phyloP scores from a whole-genome alignment of 1,140 invertebrate genomes.

The Drosophila seguyi region DNA sequence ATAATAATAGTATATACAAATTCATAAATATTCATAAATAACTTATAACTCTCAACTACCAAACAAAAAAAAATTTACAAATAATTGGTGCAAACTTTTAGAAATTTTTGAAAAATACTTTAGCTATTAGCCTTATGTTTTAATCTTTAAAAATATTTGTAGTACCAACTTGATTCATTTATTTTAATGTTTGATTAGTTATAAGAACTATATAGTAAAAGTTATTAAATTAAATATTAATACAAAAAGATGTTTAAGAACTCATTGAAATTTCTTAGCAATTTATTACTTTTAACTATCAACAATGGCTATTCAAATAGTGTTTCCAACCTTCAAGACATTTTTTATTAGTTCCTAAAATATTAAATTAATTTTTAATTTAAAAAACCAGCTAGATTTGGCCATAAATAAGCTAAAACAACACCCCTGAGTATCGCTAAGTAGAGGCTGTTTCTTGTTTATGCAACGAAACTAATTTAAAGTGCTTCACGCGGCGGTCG shows the following conservation, averaged over 20 bases:
- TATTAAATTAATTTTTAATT: not conserved
- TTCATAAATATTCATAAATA: too few species aligned
- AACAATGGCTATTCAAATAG: not conserved
- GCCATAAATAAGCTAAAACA: not conserved
- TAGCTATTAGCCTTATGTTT: too few species aligned
- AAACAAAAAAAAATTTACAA: too few species aligned
- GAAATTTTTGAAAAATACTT: too few species aligned
- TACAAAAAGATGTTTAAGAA: not conserved
- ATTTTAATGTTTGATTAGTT: too few species aligned
- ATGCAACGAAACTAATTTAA: conserved; percentile 82
- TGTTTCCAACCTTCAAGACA: too few species aligned
- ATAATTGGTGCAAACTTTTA: too few species aligned
- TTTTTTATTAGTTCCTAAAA: not conserved
- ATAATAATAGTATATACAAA: too few species aligned
- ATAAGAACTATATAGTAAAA: not conserved
- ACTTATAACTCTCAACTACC: too few species aligned
- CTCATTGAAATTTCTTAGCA: not conserved
- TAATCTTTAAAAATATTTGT: too few species aligned
- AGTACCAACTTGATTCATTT: too few species aligned
- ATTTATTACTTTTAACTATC: not conserved
- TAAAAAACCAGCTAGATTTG: not conserved
- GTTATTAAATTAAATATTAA: not conserved
- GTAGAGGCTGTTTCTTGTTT: conserved; percentile 52
- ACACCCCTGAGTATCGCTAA: not conserved
- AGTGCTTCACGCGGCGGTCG: conserved; percentile 76